Conservation (phyloP, 2,888 invertebrate species). For the Catocala fraxini region DNA sequence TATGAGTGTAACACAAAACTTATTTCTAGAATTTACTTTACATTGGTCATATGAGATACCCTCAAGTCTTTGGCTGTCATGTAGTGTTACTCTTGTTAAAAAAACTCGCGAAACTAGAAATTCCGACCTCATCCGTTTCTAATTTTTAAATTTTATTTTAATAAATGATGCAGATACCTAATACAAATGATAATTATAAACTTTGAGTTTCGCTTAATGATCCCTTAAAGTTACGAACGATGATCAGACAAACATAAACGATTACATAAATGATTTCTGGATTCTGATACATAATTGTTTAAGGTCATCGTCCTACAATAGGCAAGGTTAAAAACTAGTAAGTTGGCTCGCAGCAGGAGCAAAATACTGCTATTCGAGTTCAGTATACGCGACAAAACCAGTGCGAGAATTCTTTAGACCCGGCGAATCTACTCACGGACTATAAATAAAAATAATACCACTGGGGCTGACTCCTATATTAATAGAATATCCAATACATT, state of each 20-base stretch:
- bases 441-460: constrained; percentile 41
- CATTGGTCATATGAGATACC: constrained; percentile 16
- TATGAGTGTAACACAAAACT: constrained; percentile 17
- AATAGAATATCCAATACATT: constrained; percentile 26
- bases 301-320: constrained; percentile 29
- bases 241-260: no score
- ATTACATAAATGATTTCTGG: neutral
- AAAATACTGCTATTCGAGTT: constrained; percentile 27
- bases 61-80: constrained; percentile 29
- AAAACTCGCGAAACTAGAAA: constrained; percentile 3
- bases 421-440: constrained; percentile 3
- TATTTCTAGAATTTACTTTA: constrained; percentile 16
- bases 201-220: constrained; percentile 1
- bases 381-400: constrained; percentile 23
- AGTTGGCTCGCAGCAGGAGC: constrained; percentile 10
- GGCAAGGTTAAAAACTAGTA: constrained; percentile 32
- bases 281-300: constrained; percentile 9
- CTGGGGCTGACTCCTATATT: constrained; percentile 29
- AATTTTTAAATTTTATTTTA: neutral
- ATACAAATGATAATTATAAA: neutral
- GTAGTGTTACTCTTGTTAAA: constrained; percentile 27
- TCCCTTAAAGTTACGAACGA: neutral
- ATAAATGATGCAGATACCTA: neutral
- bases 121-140: neutral
- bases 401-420: constrained; percentile 20